Percentiles rank a stretch among this genome's conserved stretches.
phyloP scores from a whole-genome alignment of 30 jellyfish, hydroid and myxozoan species.

The Hydra vulgaris region DNA sequence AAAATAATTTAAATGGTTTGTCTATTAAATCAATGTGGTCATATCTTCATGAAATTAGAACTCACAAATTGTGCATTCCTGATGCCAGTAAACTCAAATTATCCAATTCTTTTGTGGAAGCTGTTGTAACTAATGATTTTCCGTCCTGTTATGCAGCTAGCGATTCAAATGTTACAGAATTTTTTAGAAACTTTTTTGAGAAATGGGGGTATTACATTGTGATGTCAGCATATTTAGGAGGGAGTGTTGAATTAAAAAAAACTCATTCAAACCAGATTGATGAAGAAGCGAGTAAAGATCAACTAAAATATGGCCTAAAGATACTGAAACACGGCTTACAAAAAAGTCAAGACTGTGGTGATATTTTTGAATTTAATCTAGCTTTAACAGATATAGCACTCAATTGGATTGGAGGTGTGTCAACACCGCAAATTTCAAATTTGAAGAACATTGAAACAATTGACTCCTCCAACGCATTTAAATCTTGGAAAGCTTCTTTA shows the following conservation, averaged over 20 bases:
- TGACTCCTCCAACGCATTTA: neutral
- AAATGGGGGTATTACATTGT: neutral
- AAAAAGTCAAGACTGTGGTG: neutral
- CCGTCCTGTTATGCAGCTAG: neutral
- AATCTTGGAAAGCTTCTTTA: neutral
- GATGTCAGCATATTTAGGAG: neutral
- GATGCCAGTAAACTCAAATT: neutral
- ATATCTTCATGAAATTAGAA: neutral
- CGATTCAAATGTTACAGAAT: neutral
- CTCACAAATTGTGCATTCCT: neutral
- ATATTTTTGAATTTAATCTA: neutral
- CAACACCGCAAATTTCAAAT: neutral
- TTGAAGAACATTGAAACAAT: neutral
- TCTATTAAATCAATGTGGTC: neutral
- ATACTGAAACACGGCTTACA: neutral
- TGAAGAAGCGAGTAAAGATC: neutral
- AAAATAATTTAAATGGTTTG: no score
- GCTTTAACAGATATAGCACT: neutral
- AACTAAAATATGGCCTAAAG: neutral
- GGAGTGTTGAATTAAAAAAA: neutral
- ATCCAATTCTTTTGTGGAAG: neutral
- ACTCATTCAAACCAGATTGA: neutral
- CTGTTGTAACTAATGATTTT: neutral
- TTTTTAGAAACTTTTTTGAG: neutral
- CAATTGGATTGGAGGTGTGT: neutral